Percentiles rank a stretch among this genome's conserved stretches.
Evolutionary conservation across 1,140 invertebrate species (phyloP).

Genomic region (Apolygus lucorum): DNA sequence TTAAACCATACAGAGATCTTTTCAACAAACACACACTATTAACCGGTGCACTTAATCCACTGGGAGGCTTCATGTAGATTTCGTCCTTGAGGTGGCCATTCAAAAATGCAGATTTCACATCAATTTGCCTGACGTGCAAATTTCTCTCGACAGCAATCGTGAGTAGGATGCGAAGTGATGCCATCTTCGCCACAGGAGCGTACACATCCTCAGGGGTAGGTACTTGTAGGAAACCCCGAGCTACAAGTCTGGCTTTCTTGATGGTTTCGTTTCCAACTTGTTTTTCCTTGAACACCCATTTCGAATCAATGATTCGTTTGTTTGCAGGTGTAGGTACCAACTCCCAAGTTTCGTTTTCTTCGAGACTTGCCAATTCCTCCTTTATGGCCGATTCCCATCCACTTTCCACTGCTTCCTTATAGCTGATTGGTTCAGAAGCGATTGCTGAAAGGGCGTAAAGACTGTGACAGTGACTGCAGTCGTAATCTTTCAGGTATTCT

Average conservation of each 20-base stretch:
- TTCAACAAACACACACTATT: too few relatives aligned
- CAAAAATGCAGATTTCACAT: too few relatives aligned
- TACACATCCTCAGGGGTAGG: constrained; percentile 34
- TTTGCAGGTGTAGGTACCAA: background rate
- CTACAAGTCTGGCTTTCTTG: constrained; percentile 37
- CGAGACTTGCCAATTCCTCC: background rate
- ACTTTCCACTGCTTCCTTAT: background rate
- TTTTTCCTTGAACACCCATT: constrained; percentile 26
- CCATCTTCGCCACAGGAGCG: constrained; percentile 35
- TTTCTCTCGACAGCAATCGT: too few relatives aligned
- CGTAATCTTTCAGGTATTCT: too few relatives aligned
- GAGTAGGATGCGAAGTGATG: constrained; percentile 35
- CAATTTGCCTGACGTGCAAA: too few relatives aligned
- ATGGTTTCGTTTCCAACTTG: background rate
- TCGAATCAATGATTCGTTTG: background rate
- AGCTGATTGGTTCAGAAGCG: too few relatives aligned
- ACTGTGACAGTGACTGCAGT: too few relatives aligned
- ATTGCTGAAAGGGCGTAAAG: too few relatives aligned
- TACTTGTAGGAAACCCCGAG: constrained; percentile 33
- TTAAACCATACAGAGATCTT: too few relatives aligned
- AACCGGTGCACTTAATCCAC: too few relatives aligned
- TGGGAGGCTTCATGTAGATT: too few relatives aligned
- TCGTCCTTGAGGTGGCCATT: too few relatives aligned
- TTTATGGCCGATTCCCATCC: background rate
- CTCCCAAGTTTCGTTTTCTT: background rate